Evolutionary conservation across 2,797 vertebrate genomes (phyloP).

Genomic region (Poeciliopsis paucimaculata): DNA sequence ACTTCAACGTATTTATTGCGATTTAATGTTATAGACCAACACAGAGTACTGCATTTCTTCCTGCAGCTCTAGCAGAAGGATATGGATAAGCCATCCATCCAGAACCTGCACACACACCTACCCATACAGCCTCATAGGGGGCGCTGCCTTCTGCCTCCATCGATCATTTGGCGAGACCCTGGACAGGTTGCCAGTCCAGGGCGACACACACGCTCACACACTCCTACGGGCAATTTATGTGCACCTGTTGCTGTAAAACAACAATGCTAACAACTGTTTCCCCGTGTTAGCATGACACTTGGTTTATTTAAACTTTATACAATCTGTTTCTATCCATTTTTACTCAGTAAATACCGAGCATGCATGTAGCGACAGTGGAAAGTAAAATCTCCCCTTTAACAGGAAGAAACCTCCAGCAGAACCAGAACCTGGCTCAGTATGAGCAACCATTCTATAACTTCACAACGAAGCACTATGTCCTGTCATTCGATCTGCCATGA

Average conservation of each 20-base stretch:
- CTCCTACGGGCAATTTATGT: neutral
- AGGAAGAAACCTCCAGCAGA: neutral
- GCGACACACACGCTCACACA: neutral
- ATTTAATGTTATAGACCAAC: neutral
- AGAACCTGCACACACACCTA: neutral
- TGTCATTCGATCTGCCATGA: neutral
- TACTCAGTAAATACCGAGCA: neutral
- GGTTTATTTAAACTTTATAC: neutral
- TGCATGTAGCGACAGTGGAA: neutral
- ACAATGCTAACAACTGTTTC: neutral
- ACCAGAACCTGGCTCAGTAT: neutral
- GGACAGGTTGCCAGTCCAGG: neutral
- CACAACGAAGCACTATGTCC: neutral
- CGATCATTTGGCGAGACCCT: neutral
- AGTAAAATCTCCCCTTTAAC: neutral
- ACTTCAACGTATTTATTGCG: neutral
- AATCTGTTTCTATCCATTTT: neutral
- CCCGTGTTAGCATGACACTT: neutral
- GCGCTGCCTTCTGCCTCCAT: neutral
- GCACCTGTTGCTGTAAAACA: neutral
- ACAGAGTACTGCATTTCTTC: neutral
- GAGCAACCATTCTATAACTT: neutral
- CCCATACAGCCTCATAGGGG: neutral
- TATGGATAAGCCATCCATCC: neutral
- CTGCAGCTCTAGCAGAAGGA: neutral